A percentile compares a stretch with the other conserved stretches of the same genome.
These are phyloP conservation scores for Dendrocincla fuliginosa DNA, from an alignment of 2,797 vertebrate genomes.

Conservation along the genomic window DNA sequence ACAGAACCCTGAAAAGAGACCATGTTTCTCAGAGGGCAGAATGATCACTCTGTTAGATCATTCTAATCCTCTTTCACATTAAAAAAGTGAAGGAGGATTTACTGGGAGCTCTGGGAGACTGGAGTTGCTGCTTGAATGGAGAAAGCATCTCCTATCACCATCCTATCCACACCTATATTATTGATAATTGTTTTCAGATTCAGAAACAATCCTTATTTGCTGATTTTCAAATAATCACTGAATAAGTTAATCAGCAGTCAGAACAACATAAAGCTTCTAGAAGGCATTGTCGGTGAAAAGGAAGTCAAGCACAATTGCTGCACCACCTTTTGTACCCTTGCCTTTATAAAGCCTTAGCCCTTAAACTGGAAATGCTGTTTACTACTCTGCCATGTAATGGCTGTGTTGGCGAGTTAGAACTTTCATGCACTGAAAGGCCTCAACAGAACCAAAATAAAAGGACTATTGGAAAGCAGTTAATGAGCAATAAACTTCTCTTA, in stretches of 20 bases:
- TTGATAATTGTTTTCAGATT: not conserved
- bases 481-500: not conserved
- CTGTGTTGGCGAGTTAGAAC: not conserved
- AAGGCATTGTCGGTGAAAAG: not conserved
- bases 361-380: not conserved
- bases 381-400: not conserved
- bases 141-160: not conserved
- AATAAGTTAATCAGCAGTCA: not conserved
- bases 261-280: not conserved
- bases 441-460: not conserved
- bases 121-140: not conserved
- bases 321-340: not conserved
- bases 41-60: not conserved
- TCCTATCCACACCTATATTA: not conserved
- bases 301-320: not conserved
- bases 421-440: not conserved
- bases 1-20: not conserved
- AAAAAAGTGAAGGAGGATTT: not conserved
- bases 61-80: not conserved
- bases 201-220: not conserved
- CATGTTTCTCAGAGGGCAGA: not conserved
- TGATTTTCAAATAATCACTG: not conserved
- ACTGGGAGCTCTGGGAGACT: not conserved
- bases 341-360: not conserved
- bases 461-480: not conserved